These are phyloP conservation scores for Cassiopea andromeda DNA, from an alignment of 30 jellyfish, hydroid and myxozoan species.

Conservation along the genomic window DNA sequence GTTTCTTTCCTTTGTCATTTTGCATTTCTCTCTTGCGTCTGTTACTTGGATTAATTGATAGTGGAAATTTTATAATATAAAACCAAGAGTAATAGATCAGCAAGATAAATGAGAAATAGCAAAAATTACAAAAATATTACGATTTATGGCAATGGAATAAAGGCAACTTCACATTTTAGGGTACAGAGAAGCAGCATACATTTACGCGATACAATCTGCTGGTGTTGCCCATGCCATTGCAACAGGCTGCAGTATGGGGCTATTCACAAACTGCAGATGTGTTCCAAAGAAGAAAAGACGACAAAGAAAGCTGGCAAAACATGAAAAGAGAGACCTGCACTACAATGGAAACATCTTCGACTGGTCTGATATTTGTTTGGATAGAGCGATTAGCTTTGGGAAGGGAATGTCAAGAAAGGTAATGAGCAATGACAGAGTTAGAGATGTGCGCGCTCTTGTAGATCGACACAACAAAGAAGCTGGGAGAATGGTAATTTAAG, in stretches of 20 bases:
- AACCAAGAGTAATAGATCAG: no score
- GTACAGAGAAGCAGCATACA: slow-evolving; percentile 78
- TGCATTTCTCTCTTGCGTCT: no score
- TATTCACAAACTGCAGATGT: slow-evolving; percentile 67
- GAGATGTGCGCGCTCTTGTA: slow-evolving; percentile 71
- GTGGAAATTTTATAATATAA: no score
- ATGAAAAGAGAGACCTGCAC: slow-evolving; percentile 53
- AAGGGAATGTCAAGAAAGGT: slow-evolving; percentile 67
- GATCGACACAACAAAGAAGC: slow-evolving; percentile 85
- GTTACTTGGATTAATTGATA: no score
- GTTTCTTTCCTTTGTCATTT: no score
- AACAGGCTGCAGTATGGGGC: slow-evolving; percentile 65
- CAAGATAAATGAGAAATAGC: no score
- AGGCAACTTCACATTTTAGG: slow-evolving; percentile 6
- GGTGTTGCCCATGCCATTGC: slow-evolving; percentile 81
- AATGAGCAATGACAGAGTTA: slow-evolving; percentile 65
- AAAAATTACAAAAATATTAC: no score
- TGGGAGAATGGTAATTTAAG: slow-evolving; percentile 74
- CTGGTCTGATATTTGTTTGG: slow-evolving; percentile 83
- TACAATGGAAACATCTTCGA: slow-evolving; percentile 68
- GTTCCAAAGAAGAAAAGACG: slow-evolving; percentile 68
- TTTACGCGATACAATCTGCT: slow-evolving; percentile 82
- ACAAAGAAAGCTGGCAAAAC: slow-evolving; percentile 65
- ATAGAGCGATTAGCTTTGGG: slow-evolving; percentile 74
- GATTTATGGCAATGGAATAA: no score